Conservation (phyloP, 2,888 invertebrate species). For the Ellobium chinense region DNA sequence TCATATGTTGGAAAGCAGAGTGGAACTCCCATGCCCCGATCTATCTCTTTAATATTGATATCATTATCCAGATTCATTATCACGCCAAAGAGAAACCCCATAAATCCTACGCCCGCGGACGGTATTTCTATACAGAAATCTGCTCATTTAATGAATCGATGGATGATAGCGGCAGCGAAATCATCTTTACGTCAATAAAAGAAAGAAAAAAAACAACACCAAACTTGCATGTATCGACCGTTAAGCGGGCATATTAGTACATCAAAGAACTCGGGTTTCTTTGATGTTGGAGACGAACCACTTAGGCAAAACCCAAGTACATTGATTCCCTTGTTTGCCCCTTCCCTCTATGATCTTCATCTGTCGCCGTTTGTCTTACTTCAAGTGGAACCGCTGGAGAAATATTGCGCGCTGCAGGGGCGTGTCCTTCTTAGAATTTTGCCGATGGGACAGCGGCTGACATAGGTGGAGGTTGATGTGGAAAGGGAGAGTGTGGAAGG, state of each 20-base stretch:
- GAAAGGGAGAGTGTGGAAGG: not conserved
- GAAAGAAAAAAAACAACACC: too few species aligned
- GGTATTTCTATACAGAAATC: too few species aligned
- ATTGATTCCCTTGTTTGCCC: conserved; percentile 25
- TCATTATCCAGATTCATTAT: too few species aligned
- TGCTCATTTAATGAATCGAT: conserved; percentile 12
- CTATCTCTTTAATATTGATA: too few species aligned
- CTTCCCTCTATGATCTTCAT: not conserved
- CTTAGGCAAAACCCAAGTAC: not conserved
- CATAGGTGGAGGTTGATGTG: not conserved
- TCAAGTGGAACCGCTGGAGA: not conserved
- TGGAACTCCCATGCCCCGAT: too few species aligned
- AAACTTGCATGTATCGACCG: conserved; percentile 12
- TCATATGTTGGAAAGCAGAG: too few species aligned
- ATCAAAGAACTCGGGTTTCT: conserved; percentile 15
- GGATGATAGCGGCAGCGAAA: not conserved
- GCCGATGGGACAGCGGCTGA: not conserved
- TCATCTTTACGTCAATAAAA: not conserved
- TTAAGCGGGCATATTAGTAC: conserved; percentile 3
- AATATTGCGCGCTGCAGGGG: not conserved
- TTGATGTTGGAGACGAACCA: conserved; percentile 14
- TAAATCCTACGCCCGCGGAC: too few species aligned
- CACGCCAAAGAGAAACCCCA: too few species aligned
- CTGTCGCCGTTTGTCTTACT: not conserved
- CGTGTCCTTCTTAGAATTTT: not conserved